These are phyloP conservation scores for Isaurus tuberculatus DNA, from an alignment of 92 coral and sea anemone species.

Conservation along the genomic window DNA sequence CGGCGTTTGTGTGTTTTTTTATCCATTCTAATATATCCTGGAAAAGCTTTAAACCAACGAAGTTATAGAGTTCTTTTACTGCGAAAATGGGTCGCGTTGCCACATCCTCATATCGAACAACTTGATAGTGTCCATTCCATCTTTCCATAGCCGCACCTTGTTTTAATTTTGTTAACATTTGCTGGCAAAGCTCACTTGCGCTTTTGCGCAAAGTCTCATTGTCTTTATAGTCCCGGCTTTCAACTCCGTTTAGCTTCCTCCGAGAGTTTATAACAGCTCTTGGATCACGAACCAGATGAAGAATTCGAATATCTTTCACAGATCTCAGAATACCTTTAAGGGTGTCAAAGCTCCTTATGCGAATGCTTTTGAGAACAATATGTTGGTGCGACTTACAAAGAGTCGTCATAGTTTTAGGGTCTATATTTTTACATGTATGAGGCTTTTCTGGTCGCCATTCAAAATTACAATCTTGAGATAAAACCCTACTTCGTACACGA, in stretches of 20 bases:
- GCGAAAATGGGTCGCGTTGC: slow-evolving; percentile 65
- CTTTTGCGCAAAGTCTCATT: slow-evolving; percentile 3
- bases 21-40: slow-evolving; percentile 56
- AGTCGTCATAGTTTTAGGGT: slow-evolving; percentile 52
- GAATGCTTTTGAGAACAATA: slow-evolving; percentile 66
- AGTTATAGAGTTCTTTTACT: slow-evolving; percentile 60
- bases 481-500: slow-evolving; percentile 32
- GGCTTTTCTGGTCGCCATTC: background rate
- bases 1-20: slow-evolving; percentile 41
- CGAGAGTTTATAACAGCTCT: slow-evolving; percentile 83
- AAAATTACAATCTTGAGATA: background rate
- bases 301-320: slow-evolving; percentile 44
- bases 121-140: slow-evolving; percentile 57
- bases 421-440: slow-evolving; percentile 31
- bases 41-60: slow-evolving; percentile 41
- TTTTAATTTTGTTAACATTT: slow-evolving; percentile 60
- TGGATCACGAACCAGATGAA: slow-evolving; percentile 82
- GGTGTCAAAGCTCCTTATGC: slow-evolving; percentile 50
- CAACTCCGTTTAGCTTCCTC: slow-evolving; percentile 12
- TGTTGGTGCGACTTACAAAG: slow-evolving; percentile 67
- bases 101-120: slow-evolving; percentile 77
- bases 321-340: slow-evolving; percentile 43
- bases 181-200: slow-evolving; percentile 69
- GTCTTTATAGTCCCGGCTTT: slow-evolving; percentile 13
- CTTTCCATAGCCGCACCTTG: slow-evolving; percentile 59